Conservation (phyloP, 2,113 vertebrate species). For the Trochalopteron elliotii region DNA sequence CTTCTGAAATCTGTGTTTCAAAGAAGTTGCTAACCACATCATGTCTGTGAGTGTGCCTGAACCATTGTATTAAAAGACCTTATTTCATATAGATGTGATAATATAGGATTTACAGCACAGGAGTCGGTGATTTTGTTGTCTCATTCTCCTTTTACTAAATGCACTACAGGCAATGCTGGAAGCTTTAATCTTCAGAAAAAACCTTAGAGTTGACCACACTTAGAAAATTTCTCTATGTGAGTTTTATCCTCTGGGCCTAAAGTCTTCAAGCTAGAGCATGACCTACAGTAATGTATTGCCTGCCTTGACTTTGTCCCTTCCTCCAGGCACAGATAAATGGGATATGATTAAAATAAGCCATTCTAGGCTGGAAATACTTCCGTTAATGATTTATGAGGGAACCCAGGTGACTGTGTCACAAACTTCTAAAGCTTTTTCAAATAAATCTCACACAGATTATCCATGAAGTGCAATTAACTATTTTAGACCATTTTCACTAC, state of each 20-base stretch:
- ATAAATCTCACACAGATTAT: not conserved
- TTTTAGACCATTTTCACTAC: not conserved
- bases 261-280: not conserved
- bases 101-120: not conserved
- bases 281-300: not conserved
- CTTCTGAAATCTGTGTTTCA: not conserved
- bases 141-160: not conserved
- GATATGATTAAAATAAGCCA: not conserved
- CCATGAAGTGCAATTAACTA: not conserved
- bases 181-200: not conserved
- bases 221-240: not conserved
- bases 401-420: not conserved
- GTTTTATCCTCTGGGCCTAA: not conserved
- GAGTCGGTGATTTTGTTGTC: not conserved
- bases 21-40: not conserved
- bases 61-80: not conserved
- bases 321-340: not conserved
- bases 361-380: not conserved
- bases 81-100: not conserved
- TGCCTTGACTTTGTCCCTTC: not conserved
- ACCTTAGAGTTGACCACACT: not conserved
- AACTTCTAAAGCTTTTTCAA: not conserved
- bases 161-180: not conserved
- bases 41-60: not conserved
- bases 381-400: not conserved